Conservation (phyloP, 2,113 vertebrate genomes). For the Catharus bicknelli region DNA sequence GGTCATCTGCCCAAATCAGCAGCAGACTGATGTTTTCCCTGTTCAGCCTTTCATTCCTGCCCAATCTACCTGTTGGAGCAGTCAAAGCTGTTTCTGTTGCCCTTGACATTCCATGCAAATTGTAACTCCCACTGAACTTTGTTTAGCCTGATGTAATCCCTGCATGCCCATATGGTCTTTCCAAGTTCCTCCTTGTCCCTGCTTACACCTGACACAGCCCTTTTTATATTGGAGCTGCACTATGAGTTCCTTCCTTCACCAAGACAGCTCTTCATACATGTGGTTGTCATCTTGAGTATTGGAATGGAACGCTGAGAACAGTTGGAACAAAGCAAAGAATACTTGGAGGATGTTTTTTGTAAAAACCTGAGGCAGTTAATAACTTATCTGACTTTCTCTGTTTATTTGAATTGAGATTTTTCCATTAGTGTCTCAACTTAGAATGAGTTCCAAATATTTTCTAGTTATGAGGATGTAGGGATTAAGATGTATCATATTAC, state of each 20-base stretch:
- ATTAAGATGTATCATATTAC: not conserved
- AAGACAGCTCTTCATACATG: not conserved
- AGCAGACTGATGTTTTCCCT: not conserved
- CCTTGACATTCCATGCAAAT: not conserved
- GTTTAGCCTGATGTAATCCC: not conserved
- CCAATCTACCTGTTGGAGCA: not conserved
- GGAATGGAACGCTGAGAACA: not conserved
- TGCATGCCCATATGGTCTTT: not conserved
- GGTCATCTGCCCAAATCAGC: not conserved
- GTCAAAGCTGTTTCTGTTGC: not conserved
- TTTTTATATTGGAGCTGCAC: not conserved
- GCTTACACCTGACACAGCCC: not conserved
- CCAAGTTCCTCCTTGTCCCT: not conserved
- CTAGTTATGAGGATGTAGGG: not conserved
- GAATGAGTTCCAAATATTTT: not conserved
- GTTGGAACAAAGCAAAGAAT: not conserved
- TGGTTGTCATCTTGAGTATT: not conserved
- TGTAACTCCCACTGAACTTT: not conserved
- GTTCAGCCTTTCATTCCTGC: not conserved
- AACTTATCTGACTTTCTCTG: not conserved
- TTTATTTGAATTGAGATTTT: slow-evolving; percentile 2
- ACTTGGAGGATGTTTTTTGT: not conserved
- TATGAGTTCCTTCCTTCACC: not conserved
- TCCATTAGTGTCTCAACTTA: not conserved
- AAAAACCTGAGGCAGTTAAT: not conserved